phyloP scores from a whole-genome alignment of 2,797 vertebrate species.

The Threskiornis aethiopicus region DNA sequence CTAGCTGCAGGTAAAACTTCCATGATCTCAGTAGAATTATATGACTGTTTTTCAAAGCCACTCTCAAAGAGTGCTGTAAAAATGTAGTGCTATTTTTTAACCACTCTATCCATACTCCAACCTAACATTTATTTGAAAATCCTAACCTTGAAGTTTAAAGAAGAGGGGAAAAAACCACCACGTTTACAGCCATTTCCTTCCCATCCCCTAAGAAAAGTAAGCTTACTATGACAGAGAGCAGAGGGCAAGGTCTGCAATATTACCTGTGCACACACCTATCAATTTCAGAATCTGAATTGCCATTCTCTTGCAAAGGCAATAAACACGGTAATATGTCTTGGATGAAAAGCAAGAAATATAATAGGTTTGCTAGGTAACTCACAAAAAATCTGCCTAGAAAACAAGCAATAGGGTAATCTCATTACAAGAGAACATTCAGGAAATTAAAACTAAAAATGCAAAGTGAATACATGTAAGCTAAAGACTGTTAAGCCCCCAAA shows the following conservation, averaged over 20 bases:
- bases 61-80: neutral
- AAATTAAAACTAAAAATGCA: constrained; percentile 41
- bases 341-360: constrained; percentile 45
- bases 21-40: neutral
- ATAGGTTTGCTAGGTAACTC: constrained; percentile 9
- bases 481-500: neutral
- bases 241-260: constrained; percentile 17
- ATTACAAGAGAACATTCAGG: constrained; percentile 13
- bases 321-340: constrained; percentile 36
- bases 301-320: constrained; percentile 46
- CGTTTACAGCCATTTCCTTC: constrained; percentile 12
- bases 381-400: neutral
- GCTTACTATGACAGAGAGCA: neutral
- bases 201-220: neutral
- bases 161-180: neutral
- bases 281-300: constrained; percentile 44
- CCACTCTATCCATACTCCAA: neutral
- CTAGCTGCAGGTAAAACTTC: neutral
- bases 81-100: neutral
- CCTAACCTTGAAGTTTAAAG: constrained; percentile 18
- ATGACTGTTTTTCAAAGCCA: neutral
- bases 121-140: constrained; percentile 2
- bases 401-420: neutral
- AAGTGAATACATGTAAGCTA: neutral
- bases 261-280: constrained; percentile 25